A percentile compares a stretch with the other conserved stretches of the same genome.
These are phyloP conservation scores for Taxidea taxus DNA, from an alignment of 2,113 vertebrate species.

Conservation along the genomic window DNA sequence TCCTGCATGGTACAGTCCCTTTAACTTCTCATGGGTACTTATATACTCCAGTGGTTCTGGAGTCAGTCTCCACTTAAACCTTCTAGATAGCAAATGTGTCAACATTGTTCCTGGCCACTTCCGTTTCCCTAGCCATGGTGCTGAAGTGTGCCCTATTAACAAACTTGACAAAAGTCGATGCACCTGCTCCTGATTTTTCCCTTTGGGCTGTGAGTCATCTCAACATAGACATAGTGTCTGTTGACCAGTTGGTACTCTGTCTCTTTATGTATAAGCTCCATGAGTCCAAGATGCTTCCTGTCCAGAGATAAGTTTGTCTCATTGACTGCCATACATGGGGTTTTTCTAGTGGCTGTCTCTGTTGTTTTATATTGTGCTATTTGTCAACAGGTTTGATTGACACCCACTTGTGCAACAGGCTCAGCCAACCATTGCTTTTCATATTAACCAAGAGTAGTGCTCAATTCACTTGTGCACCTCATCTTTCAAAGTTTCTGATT, in stretches of 20 bases:
- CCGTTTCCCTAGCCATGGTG: neutral
- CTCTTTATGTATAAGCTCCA: neutral
- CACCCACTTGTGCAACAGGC: rapidly evolving
- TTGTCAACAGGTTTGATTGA: neutral
- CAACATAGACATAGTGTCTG: too few species aligned
- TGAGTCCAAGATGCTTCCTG: neutral
- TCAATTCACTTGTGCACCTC: rapidly evolving
- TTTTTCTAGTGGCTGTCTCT: neutral
- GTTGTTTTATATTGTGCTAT: neutral
- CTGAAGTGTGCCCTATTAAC: neutral
- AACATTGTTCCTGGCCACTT: neutral
- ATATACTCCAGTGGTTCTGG: neutral
- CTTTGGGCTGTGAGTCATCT: neutral
- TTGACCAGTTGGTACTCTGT: rapidly evolving
- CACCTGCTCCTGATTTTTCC: neutral
- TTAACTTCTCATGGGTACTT: neutral
- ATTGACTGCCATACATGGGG: rapidly evolving
- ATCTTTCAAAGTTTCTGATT: neutral
- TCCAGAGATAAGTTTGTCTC: neutral
- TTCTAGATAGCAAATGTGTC: neutral
- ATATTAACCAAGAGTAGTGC: too few species aligned
- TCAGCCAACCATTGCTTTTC: rapidly evolving
- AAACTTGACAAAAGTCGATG: neutral
- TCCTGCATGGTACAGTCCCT: neutral
- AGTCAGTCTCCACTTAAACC: neutral